A percentile compares a stretch with the other conserved stretches of the same genome.
Evolutionary conservation across 2,113 vertebrate species (phyloP).

Genomic region (Empidonax traillii): DNA sequence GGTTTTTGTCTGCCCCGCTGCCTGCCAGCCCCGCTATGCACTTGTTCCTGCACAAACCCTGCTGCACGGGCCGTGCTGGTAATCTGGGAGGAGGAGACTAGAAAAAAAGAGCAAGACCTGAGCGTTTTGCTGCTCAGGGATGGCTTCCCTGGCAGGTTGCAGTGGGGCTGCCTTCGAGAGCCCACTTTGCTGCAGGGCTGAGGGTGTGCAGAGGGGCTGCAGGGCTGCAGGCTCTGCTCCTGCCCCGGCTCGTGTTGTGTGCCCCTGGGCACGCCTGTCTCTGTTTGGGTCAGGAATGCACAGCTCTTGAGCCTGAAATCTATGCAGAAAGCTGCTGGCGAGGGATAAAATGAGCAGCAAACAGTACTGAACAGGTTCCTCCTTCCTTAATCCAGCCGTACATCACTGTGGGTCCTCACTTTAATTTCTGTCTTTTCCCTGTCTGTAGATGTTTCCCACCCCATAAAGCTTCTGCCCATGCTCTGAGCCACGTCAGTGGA

Average conservation of each 20-base stretch:
- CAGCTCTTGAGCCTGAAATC: fast-evolving
- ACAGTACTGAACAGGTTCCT: neutral
- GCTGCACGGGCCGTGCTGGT: too few species aligned
- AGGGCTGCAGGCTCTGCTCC: neutral
- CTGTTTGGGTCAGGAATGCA: fast-evolving
- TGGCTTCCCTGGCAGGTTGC: neutral
- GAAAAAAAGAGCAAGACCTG: neutral
- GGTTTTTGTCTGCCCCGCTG: neutral
- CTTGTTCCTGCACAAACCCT: neutral
- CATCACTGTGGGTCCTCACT: fast-evolving
- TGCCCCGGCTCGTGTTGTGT: fast-evolving
- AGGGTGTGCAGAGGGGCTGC: too few species aligned
- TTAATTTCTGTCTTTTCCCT: neutral
- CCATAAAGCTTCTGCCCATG: fast-evolving
- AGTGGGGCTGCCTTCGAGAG: fast-evolving
- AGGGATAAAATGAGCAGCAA: neutral
- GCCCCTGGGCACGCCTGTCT: neutral
- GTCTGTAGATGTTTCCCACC: fast-evolving
- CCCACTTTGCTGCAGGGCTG: fast-evolving
- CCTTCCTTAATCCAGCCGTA: fast-evolving
- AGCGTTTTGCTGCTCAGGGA: fast-evolving
- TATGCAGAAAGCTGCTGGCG: neutral
- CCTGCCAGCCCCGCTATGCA: fast-evolving
- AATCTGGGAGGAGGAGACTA: neutral
- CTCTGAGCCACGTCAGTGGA: neutral